Evolutionary conservation across 2,888 invertebrate species (phyloP).

Genomic region (Chymomyza fuscimana): DNA sequence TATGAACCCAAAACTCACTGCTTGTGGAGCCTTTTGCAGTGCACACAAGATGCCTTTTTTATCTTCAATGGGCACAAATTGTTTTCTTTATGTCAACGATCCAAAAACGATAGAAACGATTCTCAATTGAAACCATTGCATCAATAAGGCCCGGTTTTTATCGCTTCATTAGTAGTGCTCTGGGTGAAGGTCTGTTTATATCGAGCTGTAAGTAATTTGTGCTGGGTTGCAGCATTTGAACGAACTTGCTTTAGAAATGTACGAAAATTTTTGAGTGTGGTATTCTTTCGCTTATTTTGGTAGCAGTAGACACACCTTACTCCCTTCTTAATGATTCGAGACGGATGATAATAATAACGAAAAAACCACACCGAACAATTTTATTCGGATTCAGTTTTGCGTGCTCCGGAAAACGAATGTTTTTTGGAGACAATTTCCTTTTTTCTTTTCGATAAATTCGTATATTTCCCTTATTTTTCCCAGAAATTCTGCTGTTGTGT

Average conservation of each 20-base stretch:
- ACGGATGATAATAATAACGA: no score
- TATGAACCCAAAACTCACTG: neutral
- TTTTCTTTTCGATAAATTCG: no score
- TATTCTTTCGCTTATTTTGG: no score
- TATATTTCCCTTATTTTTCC: no score
- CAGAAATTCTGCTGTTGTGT: no score
- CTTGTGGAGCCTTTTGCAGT: conserved; percentile 62
- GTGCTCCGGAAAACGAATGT: no score
- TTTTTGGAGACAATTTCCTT: no score
- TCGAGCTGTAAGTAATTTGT: conserved; percentile 66
- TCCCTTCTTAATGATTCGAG: no score
- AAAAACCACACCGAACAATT: no score
- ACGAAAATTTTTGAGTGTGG: no score
- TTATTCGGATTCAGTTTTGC: no score
- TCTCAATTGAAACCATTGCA: conserved; percentile 76
- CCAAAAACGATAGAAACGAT: conserved; percentile 75
- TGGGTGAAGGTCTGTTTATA: conserved; percentile 77
- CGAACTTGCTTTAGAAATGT: neutral
- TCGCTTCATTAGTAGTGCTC: conserved; percentile 72
- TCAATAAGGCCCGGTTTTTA: conserved; percentile 77
- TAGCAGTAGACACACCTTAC: no score
- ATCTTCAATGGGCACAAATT: conserved; percentile 77
- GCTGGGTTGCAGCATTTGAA: neutral
- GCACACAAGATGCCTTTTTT: conserved; percentile 71
- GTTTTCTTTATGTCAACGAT: conserved; percentile 76